These are phyloP conservation scores for Xylota sylvarum DNA, from an alignment of 2,888 invertebrate genomes.

Conservation along the genomic window DNA sequence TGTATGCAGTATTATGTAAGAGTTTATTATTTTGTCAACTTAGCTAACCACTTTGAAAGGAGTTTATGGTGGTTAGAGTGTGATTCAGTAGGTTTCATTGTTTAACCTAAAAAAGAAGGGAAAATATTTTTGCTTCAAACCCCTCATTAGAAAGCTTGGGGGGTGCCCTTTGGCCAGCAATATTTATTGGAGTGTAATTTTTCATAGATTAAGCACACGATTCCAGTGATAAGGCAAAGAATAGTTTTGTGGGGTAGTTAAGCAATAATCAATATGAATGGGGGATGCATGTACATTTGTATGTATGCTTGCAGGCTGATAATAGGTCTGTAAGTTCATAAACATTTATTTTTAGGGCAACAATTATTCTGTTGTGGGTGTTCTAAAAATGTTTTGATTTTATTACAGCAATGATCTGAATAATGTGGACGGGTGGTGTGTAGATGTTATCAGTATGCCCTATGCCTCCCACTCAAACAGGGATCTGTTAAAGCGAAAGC, in stretches of 20 bases:
- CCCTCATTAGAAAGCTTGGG: neutral
- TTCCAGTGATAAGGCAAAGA: neutral
- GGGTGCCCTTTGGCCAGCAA: neutral
- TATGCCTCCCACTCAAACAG: no score
- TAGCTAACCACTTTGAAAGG: constrained; percentile 7
- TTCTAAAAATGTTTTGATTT: no score
- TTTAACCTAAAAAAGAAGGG: neutral
- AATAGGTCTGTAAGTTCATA: neutral
- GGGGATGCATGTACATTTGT: neutral
- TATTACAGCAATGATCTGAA: no score
- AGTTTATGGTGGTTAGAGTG: neutral
- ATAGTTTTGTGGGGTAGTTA: constrained; percentile 1
- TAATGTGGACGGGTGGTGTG: no score
- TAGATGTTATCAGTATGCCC: no score
- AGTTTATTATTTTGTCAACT: constrained; percentile 33
- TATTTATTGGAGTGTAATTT: constrained; percentile 18
- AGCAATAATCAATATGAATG: neutral
- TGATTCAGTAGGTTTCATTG: neutral
- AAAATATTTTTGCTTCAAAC: neutral
- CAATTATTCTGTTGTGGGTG: no score
- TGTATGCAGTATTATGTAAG: neutral
- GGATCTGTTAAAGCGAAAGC: no score
- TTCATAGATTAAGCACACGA: constrained; percentile 5
- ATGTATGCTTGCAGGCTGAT: constrained; percentile 9
- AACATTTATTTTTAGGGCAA: no score